Conservation (phyloP, 2,113 vertebrate genomes). For the Varanus komodoensis region DNA sequence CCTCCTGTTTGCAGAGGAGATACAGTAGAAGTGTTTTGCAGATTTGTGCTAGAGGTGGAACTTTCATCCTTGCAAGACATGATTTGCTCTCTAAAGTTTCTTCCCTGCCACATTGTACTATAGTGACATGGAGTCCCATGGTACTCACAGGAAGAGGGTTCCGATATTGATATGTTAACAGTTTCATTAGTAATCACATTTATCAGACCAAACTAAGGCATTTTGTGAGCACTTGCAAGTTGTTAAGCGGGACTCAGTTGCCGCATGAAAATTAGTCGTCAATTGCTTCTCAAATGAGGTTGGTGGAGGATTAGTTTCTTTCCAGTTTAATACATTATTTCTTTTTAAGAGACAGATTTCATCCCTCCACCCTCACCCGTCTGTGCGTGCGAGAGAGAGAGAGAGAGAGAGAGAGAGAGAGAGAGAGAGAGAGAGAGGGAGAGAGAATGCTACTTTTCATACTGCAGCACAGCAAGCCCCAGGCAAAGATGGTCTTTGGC, state of each 20-base stretch:
- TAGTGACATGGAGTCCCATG: too few species aligned
- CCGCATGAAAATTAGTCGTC: background rate
- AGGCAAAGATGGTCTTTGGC: slow-evolving; percentile 8
- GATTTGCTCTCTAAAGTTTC: background rate
- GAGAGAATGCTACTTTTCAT: background rate
- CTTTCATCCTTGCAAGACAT: background rate
- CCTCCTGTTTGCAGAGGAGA: background rate
- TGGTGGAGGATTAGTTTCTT: background rate
- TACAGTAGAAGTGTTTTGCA: too few species aligned
- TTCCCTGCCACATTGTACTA: background rate
- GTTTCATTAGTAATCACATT: background rate
- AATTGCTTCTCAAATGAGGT: background rate
- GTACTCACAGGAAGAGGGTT: background rate
- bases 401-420: too few species aligned
- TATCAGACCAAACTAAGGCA: background rate
- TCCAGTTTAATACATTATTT: background rate
- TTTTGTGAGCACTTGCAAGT: background rate
- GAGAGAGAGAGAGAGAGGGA: too few species aligned
- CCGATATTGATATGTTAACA: background rate
- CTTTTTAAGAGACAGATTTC: background rate
- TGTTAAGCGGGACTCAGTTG: background rate
- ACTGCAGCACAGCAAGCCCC: background rate
- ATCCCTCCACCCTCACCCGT: background rate
- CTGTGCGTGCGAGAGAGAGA: background rate
- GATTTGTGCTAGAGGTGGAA: background rate